Conservation (phyloP, 2,888 invertebrate genomes). For the Anaspis maculata region DNA sequence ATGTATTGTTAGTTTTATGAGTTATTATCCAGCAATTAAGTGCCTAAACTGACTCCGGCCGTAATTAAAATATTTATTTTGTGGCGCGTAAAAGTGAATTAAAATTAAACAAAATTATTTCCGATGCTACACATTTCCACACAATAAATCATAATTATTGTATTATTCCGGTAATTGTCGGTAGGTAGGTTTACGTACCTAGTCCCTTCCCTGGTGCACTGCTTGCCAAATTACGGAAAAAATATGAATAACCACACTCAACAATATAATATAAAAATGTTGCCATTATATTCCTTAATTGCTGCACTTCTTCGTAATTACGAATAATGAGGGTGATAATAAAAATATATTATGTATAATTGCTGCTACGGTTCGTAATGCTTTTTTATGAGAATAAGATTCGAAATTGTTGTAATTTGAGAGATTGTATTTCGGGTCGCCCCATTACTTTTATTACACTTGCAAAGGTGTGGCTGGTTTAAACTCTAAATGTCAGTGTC, state of each 20-base stretch:
- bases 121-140: slow-evolving; percentile 10
- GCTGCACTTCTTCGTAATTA: slow-evolving; percentile 14
- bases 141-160: slow-evolving; percentile 12
- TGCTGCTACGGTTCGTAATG: slow-evolving; percentile 8
- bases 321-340: slow-evolving; percentile 17
- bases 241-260: no score
- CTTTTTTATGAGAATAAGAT: no score
- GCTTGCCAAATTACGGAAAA: no score
- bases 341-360: slow-evolving; percentile 16
- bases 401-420: no score
- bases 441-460: no score
- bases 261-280: slow-evolving; percentile 13
- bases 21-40: slow-evolving; percentile 13
- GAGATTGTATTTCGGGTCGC: no score
- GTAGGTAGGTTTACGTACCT: no score
- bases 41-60: slow-evolving; percentile 13
- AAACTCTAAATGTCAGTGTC: no score
- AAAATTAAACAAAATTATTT: slow-evolving; percentile 8
- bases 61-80: slow-evolving; percentile 14
- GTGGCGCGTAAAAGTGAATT: slow-evolving; percentile 14
- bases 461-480: no score
- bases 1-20: slow-evolving; percentile 9
- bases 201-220: no score
- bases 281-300: slow-evolving; percentile 14
- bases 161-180: slow-evolving; percentile 8